Base-by-base conservation (phyloP, 2,797 vertebrate genomes). In the Podarcis lilfordi region DNA sequence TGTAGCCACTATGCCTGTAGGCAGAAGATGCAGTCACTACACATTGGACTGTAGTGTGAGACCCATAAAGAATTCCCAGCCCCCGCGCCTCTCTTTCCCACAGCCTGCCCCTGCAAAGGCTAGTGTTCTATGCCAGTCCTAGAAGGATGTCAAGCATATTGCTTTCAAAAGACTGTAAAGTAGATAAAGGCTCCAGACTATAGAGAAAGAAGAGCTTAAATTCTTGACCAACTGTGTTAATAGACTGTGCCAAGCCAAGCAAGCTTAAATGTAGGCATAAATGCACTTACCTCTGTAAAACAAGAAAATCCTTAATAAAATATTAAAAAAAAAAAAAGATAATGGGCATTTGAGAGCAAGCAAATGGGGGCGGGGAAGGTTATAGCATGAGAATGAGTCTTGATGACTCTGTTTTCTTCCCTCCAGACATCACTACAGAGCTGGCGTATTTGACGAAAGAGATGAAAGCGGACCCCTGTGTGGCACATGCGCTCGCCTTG, bases 361-460 rank as follows among this genome's bases (percentile, higher is more conserved):
- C 71, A 29, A 50, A 11, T 50, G 45, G 45, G 45, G 45, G 10
- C 5, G 40, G 29, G 17, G 13, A 3, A 69, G 55, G 37, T 19
- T 84, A 4, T 21, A 21, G 21, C 71, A 29, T 79, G 81, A 80
- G 32, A 2, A 13, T 55, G 9, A 8, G 3, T 66, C 2, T n/a
- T 21, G 32, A 43, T 61, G 45, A 17, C 29, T 17, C 9, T 74
- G 29, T 78, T 59, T 92, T 2, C 72, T 5, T 29, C 23, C 55
- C 19, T 37, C 0, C 93, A 99, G 98, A 99, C 94, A 94, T 98
- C 93, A 99, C 98, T 72, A 99, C 98, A 0, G 98, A 99, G 95
- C 94, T 99, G 96, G 98, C 98, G 0, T 98, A 98, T 92, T 94
- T 99, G 93, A 98, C 98, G 0, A 97, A 97, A 5, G 97, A 97